Conservation (phyloP, 2,888 invertebrate genomes). For the Alcis repandata region DNA sequence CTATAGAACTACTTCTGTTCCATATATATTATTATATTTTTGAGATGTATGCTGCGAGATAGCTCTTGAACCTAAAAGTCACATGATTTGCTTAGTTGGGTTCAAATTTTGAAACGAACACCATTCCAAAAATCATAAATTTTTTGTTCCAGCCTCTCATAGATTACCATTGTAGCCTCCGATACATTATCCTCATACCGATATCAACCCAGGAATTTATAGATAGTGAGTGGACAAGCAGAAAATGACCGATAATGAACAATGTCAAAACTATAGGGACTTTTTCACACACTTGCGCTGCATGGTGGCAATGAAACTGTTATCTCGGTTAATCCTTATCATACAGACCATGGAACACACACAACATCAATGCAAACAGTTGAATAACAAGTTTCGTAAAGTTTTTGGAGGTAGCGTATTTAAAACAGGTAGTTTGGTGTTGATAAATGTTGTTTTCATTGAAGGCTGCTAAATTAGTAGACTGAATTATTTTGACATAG, state of each 20-base stretch:
- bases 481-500: too few relatives aligned
- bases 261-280: conserved; percentile 7
- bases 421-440: not conserved
- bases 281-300: not conserved
- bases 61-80: too few relatives aligned
- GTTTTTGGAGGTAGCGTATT: not conserved
- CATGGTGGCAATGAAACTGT: conserved; percentile 15
- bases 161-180: too few relatives aligned
- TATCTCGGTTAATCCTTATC: conserved; percentile 22
- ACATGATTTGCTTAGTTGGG: too few relatives aligned
- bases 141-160: too few relatives aligned
- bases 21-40: not conserved
- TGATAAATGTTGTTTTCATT: too few relatives aligned
- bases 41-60: not conserved
- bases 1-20: too few relatives aligned
- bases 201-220: not conserved
- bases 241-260: conserved; percentile 12
- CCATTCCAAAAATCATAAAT: too few relatives aligned
- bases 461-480: too few relatives aligned
- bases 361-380: conserved; percentile 9
- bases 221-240: not conserved
- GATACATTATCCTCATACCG: not conserved
- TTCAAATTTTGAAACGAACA: too few relatives aligned
- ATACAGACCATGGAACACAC: not conserved
- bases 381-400: conserved; percentile 8